Conservation (phyloP, 2,888 invertebrate genomes). For the Hanleya hanleyi region DNA sequence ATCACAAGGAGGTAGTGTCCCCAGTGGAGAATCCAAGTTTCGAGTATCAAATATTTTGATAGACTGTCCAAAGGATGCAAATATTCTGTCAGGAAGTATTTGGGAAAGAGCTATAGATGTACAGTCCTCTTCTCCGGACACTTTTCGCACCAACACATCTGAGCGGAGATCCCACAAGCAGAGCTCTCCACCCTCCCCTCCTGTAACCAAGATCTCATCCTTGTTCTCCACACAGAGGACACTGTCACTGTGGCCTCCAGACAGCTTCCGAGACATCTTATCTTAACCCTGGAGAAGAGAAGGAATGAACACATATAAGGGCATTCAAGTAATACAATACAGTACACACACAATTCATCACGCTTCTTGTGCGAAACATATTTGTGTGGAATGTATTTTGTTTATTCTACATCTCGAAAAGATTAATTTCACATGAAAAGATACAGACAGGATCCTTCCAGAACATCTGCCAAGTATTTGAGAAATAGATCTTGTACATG, state of each 20-base stretch:
- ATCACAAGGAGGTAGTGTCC: slow-evolving; percentile 21
- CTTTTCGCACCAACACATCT: slow-evolving; percentile 44
- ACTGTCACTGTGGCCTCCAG: slow-evolving; percentile 53
- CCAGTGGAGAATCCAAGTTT: slow-evolving; percentile 47
- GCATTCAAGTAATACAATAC: no score
- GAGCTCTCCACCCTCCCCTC: slow-evolving; percentile 60
- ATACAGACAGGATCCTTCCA: no score
- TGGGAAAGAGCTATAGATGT: slow-evolving; percentile 60
- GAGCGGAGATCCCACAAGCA: slow-evolving; percentile 51
- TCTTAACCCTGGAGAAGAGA: no score
- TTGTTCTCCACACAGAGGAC: slow-evolving; percentile 59
- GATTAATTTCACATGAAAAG: no score
- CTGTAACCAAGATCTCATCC: slow-evolving; percentile 46
- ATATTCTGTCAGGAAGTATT: slow-evolving; percentile 56
- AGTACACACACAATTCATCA: no score
- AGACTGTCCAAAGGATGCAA: slow-evolving; percentile 55
- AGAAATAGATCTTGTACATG: no score
- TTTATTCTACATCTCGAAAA: no score
- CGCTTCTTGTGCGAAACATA: no score
- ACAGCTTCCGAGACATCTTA: no score
- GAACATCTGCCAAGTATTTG: no score
- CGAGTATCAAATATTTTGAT: slow-evolving; percentile 55
- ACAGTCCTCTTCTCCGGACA: slow-evolving; percentile 53
- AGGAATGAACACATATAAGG: no score
- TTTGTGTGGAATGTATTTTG: no score